A percentile compares a stretch with the other conserved stretches of the same genome.
Conservation (phyloP, 2,888 invertebrate species). For the Coelinius sp. region DNA sequence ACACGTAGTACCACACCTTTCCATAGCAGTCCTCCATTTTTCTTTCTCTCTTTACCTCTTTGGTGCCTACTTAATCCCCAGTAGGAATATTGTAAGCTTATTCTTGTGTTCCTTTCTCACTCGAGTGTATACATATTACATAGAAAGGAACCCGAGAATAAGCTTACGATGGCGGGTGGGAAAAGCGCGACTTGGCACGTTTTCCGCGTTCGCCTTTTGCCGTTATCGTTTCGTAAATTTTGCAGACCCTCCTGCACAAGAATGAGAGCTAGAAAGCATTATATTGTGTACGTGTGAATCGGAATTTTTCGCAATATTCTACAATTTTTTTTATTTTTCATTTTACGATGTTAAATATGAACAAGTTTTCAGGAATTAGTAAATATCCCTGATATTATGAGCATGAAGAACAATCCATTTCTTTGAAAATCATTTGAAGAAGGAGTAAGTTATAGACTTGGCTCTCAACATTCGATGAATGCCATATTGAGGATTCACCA, state of each 20-base stretch:
- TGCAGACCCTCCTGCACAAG: slow-evolving; percentile 22
- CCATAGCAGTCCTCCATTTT: slow-evolving; percentile 23
- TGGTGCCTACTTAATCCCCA: slow-evolving; percentile 65
- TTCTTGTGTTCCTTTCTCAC: background rate
- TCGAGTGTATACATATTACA: background rate
- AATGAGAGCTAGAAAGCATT: slow-evolving; percentile 19
- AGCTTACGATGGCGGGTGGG: slow-evolving; percentile 65
- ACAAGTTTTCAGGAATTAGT: too few species aligned
- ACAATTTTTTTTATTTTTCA: background rate
- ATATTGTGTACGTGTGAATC: slow-evolving; percentile 24
- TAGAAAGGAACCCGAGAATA: slow-evolving; percentile 29
- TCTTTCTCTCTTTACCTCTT: slow-evolving; percentile 41
- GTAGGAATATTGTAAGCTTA: too few species aligned
- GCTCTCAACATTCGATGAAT: too few species aligned
- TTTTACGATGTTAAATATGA: too few species aligned
- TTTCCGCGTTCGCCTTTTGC: slow-evolving; percentile 55
- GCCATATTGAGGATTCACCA: too few species aligned
- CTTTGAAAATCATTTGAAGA: too few species aligned
- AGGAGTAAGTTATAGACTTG: too few species aligned
- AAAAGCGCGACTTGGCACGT: slow-evolving; percentile 19
- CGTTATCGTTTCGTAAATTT: slow-evolving; percentile 39
- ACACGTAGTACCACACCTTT: slow-evolving; percentile 53
- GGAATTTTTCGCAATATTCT: slow-evolving; percentile 9
- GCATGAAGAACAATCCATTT: too few species aligned
- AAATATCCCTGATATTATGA: too few species aligned